phyloP scores from a whole-genome alignment of 2,888 invertebrate species.

The Lissocephala sabroskyi region DNA sequence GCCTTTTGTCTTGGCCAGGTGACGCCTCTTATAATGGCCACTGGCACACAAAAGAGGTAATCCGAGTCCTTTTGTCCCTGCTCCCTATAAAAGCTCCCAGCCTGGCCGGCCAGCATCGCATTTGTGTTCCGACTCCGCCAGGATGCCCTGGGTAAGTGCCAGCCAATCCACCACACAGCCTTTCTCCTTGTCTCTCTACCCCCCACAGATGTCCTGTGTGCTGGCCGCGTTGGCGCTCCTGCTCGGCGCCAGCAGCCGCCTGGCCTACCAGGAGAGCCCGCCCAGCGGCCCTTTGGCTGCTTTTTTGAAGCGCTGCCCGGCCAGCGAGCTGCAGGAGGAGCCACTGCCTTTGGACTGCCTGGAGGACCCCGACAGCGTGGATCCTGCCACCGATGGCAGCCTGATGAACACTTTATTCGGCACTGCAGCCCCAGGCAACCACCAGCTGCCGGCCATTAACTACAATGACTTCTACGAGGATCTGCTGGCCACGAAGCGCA shows the following conservation, averaged over 20 bases:
- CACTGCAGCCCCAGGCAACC: conserved; percentile 8
- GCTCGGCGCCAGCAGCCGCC: conserved; percentile 20
- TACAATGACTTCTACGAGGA: conserved; percentile 62
- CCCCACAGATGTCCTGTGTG: conserved; percentile 33
- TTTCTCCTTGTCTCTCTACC: background rate
- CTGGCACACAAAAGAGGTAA: conserved; percentile 53
- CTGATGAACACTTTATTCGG: conserved; percentile 43
- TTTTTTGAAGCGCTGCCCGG: conserved; percentile 20
- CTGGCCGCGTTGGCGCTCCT: conserved; percentile 40
- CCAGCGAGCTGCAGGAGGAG: background rate
- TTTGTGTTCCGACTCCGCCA: conserved; percentile 27
- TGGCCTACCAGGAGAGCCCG: conserved; percentile 16
- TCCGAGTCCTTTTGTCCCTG: too few relatives aligned
- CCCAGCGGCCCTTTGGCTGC: conserved; percentile 7
- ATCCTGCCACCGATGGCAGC: conserved; percentile 34
- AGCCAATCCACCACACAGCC: too few relatives aligned
- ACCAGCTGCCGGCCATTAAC: conserved; percentile 49
- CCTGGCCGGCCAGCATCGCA: conserved; percentile 37
- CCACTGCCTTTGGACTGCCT: conserved; percentile 9
- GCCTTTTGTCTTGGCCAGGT: conserved; percentile 51
- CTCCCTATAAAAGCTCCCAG: too few relatives aligned
- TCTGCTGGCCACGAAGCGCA: conserved; percentile 43
- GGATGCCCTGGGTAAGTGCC: conserved; percentile 54
- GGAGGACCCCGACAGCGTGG: conserved; percentile 1
- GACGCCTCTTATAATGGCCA: conserved; percentile 49